These are phyloP conservation scores for Argyrosomus regius DNA, from an alignment of 2,797 vertebrate genomes.

Conservation along the genomic window DNA sequence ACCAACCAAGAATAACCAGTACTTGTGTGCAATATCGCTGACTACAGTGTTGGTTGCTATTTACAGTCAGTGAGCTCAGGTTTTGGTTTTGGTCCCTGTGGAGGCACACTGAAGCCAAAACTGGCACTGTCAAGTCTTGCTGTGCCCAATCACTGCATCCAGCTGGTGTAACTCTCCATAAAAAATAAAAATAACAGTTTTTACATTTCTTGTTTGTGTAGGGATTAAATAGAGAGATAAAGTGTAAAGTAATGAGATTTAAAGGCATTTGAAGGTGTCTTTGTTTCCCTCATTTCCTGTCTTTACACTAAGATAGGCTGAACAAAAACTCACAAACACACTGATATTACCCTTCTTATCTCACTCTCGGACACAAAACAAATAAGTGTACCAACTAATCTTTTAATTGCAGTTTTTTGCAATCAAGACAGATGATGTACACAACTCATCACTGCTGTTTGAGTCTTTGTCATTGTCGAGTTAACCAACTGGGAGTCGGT, in stretches of 20 bases:
- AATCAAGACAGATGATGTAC: neutral
- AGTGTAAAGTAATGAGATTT: neutral
- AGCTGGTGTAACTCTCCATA: neutral
- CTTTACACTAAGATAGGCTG: neutral
- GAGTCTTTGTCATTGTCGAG: no score
- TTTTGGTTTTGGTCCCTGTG: neutral
- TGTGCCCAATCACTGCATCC: neutral
- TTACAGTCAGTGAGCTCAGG: neutral
- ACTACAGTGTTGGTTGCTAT: neutral
- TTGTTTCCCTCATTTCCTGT: neutral
- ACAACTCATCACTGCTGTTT: neutral
- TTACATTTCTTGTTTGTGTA: neutral
- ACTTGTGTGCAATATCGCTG: neutral
- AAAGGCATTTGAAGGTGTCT: neutral
- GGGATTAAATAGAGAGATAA: neutral
- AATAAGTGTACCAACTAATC: neutral
- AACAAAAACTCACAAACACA: neutral
- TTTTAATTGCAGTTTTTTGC: neutral
- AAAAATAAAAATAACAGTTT: neutral
- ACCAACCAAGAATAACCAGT: neutral
- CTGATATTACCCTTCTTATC: neutral
- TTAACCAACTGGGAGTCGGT: no score
- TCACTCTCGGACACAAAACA: neutral
- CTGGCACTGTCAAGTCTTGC: slow-evolving; percentile 1
- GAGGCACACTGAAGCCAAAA: neutral